Conservation (phyloP, 2,113 vertebrate genomes). For the Ptyas mucosa region DNA sequence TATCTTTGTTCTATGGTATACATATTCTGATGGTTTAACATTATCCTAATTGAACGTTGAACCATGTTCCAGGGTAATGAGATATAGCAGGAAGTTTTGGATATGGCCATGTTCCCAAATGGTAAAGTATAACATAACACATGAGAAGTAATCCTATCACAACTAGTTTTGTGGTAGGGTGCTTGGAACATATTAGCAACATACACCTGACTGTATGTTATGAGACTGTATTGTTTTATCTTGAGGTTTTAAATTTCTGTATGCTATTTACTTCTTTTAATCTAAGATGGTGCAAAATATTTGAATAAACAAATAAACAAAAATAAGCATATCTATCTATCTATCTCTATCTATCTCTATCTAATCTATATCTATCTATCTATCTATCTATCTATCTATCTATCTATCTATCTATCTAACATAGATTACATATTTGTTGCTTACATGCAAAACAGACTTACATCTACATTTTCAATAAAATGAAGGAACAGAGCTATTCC, state of each 20-base stretch:
- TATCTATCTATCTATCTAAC: too few relatives aligned
- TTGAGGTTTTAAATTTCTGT: background rate
- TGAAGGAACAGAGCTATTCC: background rate
- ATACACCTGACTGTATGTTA: background rate
- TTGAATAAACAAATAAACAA: background rate
- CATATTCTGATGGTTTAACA: background rate
- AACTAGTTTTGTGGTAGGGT: background rate
- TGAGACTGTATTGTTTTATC: background rate
- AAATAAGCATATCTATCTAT: background rate
- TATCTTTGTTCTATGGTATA: background rate
- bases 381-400: too few relatives aligned
- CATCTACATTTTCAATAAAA: background rate
- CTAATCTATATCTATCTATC: too few relatives aligned
- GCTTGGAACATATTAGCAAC: background rate
- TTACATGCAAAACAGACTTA: background rate
- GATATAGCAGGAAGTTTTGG: background rate
- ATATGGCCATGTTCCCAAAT: background rate
- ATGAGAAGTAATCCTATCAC: background rate
- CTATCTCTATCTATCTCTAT: too few relatives aligned
- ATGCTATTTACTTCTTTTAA: background rate
- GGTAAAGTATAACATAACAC: background rate
- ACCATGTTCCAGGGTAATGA: background rate
- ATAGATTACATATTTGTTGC: background rate
- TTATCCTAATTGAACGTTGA: background rate
- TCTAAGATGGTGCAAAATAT: background rate